Evolutionary conservation across 2,888 invertebrate species (phyloP), one percentile per base, ranked within the genome.

Genomic region (Agrotis clavis): DNA sequence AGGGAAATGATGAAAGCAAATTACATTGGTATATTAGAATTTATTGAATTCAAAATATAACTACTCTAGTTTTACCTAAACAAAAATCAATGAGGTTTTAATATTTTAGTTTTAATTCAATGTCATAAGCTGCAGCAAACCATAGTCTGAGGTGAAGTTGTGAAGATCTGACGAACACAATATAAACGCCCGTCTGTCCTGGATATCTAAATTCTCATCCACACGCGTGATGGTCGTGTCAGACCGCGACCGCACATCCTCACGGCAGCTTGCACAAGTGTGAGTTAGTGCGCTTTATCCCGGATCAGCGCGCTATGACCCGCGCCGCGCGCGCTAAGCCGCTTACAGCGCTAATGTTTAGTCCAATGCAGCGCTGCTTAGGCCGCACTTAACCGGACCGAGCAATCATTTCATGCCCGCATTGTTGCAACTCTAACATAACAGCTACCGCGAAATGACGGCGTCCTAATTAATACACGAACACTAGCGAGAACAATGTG

Each of bases 321-420:
- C 64, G 61, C 53, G 60, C 67, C 47, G 48, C 62, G 63, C 56
- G 67, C 67, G 62, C 67, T 88, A 86, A 89, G 86, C 88, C 74
- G 87, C 88, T 89, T 88, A 84, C 74, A 71, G 74, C 82, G 83
- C 80, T 85, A 83, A 87, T 87, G 83, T 85, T 86, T 81, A 85
- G 85, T 85, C 81, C 76, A 66, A 77, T 81, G 80, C 85, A 87
- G 81, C 75, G 67, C 80, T 82, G 79, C 83, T 87, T 81, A 84
- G 75, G 79, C 56, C 62, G 65, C 73, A 82, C 83, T 87, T 82
- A 85, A 71, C 75, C 75, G 70, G 79, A 82, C 81, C 51, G 57
- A 45, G 35, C 45, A 48, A 71, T 71, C 45, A 60, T 72, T 80
- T 53, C 54, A 71, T 35, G 51, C 54, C 35, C 16, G 16, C 35